Conservation (phyloP, 35 echinoderm and acorn worm genomes). For the Diadema setosum region DNA sequence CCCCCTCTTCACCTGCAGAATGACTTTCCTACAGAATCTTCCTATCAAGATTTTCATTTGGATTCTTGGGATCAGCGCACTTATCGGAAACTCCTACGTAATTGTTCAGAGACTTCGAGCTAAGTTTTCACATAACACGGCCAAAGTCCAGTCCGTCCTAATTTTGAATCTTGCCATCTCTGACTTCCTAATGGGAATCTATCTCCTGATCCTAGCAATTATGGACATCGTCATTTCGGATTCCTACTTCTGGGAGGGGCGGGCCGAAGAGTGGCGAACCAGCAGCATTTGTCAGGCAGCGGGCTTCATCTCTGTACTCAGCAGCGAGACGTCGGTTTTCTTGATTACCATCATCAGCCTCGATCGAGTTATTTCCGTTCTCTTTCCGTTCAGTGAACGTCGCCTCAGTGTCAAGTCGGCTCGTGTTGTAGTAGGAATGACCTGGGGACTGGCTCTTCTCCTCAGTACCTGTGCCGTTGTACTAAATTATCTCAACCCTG, state of each 20-base stretch:
- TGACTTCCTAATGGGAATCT: constrained; percentile 40
- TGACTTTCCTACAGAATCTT: background rate
- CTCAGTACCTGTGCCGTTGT: constrained; percentile 1
- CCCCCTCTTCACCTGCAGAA: background rate
- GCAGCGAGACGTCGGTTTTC: constrained; percentile 44
- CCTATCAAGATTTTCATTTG: constrained; percentile 24
- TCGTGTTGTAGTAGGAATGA: background rate
- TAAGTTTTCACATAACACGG: background rate
- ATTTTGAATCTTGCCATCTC: constrained; percentile 28
- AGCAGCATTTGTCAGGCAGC: constrained; percentile 14
- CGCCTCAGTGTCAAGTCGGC: background rate
- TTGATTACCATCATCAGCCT: constrained; percentile 26
- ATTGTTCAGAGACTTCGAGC: background rate
- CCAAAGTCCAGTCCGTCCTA: constrained; percentile 10
- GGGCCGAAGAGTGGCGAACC: background rate
- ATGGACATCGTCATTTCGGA: constrained; percentile 4
- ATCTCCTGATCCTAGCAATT: constrained; percentile 32
- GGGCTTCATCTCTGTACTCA: constrained; percentile 20
- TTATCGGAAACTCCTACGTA: constrained; percentile 35
- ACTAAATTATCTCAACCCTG: background rate
- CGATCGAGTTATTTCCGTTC: background rate
- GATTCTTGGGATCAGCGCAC: constrained; percentile 42
- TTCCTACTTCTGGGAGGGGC: background rate
- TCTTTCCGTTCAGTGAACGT: constrained; percentile 26
- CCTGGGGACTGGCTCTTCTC: background rate